Conservation (phyloP, 2,888 invertebrate genomes). For the Volucella bombylans region DNA sequence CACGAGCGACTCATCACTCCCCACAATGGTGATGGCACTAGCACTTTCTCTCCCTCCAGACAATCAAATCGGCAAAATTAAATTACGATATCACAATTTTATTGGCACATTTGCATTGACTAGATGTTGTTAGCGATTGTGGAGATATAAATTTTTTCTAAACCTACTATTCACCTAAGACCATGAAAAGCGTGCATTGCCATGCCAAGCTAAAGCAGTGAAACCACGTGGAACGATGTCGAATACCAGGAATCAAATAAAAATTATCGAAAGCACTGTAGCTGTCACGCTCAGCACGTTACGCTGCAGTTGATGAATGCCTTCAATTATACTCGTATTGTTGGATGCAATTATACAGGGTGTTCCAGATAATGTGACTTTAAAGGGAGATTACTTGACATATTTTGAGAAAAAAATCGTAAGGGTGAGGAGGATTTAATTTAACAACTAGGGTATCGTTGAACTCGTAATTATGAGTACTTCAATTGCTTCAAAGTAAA, state of each 20-base stretch:
- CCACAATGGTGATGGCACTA: not conserved
- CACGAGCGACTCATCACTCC: slow-evolving; percentile 3
- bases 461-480: no score
- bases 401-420: no score
- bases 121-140: not conserved
- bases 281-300: slow-evolving; percentile 48
- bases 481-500: no score
- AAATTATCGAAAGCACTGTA: slow-evolving; percentile 38
- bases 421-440: no score
- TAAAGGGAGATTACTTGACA: no score
- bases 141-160: not conserved
- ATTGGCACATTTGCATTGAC: slow-evolving; percentile 34
- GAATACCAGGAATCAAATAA: slow-evolving; percentile 49
- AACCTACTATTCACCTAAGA: slow-evolving; percentile 44
- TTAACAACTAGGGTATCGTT: no score
- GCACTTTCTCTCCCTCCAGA: slow-evolving; percentile 50
- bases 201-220: slow-evolving; percentile 22
- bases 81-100: slow-evolving; percentile 44
- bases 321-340: slow-evolving; percentile 38
- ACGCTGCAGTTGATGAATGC: slow-evolving; percentile 48
- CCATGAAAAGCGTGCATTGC: slow-evolving; percentile 51
- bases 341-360: no score
- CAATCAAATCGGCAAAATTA: slow-evolving; percentile 36
- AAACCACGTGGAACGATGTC: slow-evolving; percentile 41
- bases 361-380: no score